Percentiles rank a stretch among this genome's conserved stretches.
These are phyloP conservation scores for Ypsolopha sequella DNA, from an alignment of 2,888 invertebrate species.

Conservation along the genomic window DNA sequence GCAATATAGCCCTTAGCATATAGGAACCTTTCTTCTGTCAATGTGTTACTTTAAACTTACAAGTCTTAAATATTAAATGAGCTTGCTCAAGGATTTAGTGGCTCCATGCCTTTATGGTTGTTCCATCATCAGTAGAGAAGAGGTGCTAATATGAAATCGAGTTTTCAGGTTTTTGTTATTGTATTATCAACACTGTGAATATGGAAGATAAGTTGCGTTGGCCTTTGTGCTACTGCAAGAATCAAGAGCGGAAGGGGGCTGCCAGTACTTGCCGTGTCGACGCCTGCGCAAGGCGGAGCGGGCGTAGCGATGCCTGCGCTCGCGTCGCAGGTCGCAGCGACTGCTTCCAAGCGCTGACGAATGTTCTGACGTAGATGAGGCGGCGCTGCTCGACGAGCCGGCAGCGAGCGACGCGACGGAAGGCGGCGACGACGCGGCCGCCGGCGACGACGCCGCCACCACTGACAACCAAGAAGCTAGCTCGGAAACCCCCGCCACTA, in stretches of 20 bases:
- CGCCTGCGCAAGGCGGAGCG: conserved; percentile 27
- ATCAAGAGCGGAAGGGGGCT: conserved; percentile 30
- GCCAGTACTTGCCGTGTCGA: neutral
- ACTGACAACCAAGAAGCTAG: conserved; percentile 48
- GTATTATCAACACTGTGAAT: conserved; percentile 31
- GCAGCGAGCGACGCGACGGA: conserved; percentile 17
- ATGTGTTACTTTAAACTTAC: too few species aligned
- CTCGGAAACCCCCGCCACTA: conserved; percentile 56
- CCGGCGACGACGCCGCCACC: neutral
- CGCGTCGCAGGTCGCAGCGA: conserved; percentile 37
- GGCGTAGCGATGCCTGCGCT: conserved; percentile 50
- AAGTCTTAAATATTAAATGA: too few species aligned
- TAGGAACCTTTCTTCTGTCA: too few species aligned
- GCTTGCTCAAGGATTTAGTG: neutral
- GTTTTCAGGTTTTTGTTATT: conserved; percentile 56
- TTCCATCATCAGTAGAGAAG: conserved; percentile 30
- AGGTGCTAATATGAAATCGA: conserved; percentile 66
- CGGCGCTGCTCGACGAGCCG: conserved; percentile 22
- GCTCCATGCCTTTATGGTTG: neutral
- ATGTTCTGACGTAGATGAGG: conserved; percentile 45
- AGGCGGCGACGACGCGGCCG: conserved; percentile 26
- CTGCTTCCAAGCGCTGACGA: conserved; percentile 24
- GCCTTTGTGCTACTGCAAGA: conserved; percentile 11
- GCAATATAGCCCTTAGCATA: too few species aligned
- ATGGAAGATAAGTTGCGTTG: conserved; percentile 18